These are phyloP conservation scores for Balaenoptera acutorostrata DNA, from an alignment of 2,113 vertebrate genomes.

Conservation along the genomic window DNA sequence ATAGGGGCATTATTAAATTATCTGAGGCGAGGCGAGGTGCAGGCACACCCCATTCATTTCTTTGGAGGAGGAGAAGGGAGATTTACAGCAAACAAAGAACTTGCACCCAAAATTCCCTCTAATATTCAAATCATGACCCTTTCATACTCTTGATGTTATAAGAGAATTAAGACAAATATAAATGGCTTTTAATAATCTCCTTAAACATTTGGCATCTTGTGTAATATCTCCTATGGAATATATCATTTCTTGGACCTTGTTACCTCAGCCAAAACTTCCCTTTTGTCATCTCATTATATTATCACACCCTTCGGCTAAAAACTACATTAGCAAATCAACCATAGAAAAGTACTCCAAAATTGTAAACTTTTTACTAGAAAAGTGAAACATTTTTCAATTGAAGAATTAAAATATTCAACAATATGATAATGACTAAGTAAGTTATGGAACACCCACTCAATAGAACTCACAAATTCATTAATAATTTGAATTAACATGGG, in stretches of 20 bases:
- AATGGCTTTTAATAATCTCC: background rate
- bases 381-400: background rate
- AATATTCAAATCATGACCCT: background rate
- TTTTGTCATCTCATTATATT: background rate
- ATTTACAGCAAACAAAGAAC: background rate
- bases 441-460: background rate
- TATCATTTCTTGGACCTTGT: background rate
- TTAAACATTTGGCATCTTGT: background rate
- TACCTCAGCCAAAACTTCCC: background rate
- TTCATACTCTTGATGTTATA: background rate
- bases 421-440: background rate
- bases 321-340: background rate
- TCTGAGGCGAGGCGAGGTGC: background rate
- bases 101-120: background rate
- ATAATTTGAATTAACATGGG: background rate
- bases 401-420: background rate
- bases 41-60: background rate
- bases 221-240: background rate
- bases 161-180: background rate
- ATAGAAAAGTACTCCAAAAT: background rate
- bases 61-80: background rate
- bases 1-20: background rate
- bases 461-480: background rate
- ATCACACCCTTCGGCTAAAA: background rate
- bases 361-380: background rate